Evolutionary conservation across 2,797 vertebrate species (phyloP).

Genomic region (Neostethus bicornis): DNA sequence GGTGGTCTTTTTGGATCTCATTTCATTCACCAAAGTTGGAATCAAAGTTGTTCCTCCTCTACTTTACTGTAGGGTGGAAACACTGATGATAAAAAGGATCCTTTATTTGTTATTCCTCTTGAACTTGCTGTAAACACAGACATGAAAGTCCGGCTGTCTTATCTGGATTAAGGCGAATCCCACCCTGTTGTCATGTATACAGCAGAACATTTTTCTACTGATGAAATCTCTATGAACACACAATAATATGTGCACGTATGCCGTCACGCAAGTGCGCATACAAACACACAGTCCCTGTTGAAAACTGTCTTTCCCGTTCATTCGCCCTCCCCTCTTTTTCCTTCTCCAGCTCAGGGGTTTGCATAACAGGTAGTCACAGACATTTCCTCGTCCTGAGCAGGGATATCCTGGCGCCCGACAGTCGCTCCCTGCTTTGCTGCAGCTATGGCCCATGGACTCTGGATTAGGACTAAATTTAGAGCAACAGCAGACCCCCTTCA

Average conservation of each 20-base stretch:
- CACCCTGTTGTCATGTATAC: slow-evolving; percentile 62
- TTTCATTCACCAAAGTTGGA: slow-evolving; percentile 35
- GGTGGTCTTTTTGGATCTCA: slow-evolving; percentile 42
- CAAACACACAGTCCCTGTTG: slow-evolving; percentile 68
- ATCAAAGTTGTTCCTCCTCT: slow-evolving; percentile 54
- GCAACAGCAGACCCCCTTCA: slow-evolving; percentile 53
- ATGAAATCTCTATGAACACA: slow-evolving; percentile 53
- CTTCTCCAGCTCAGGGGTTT: slow-evolving; percentile 81
- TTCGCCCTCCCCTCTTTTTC: slow-evolving; percentile 70
- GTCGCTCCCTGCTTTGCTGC: slow-evolving; percentile 90
- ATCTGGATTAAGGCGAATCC: slow-evolving; percentile 65
- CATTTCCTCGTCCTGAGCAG: slow-evolving; percentile 98
- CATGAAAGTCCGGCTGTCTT: slow-evolving; percentile 67
- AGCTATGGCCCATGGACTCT: slow-evolving; percentile 75
- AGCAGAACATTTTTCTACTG: slow-evolving; percentile 47
- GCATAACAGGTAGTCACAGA: slow-evolving; percentile 99
- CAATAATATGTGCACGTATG: slow-evolving; percentile 41
- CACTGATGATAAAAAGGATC: slow-evolving; percentile 32
- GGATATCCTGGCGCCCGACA: slow-evolving; percentile 99
- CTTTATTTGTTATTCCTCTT: slow-evolving; percentile 57
- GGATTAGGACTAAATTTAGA: slow-evolving; percentile 92
- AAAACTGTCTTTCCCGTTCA: slow-evolving; percentile 69
- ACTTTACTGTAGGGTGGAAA: slow-evolving; percentile 33
- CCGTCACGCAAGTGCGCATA: slow-evolving; percentile 50
- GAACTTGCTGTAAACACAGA: slow-evolving; percentile 66